phyloP scores from a whole-genome alignment of 1,140 invertebrate species.

The Platyura marginata region DNA sequence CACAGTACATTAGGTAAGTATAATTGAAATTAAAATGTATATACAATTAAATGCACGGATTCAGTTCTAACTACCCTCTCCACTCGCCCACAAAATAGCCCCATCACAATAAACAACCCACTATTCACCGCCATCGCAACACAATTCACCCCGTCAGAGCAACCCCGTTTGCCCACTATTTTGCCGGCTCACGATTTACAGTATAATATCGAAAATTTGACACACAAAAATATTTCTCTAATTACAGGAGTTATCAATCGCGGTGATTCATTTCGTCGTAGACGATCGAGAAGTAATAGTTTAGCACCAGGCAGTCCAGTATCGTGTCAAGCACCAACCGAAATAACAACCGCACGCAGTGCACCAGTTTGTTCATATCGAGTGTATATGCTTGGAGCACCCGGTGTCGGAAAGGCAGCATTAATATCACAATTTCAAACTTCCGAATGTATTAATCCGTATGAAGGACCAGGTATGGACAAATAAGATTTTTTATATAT shows the following conservation, averaged over 20 bases:
- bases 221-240: too few relatives aligned
- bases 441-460: constrained; percentile 85
- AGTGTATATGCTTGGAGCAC: constrained; percentile 67
- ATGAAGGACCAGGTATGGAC: constrained; percentile 54
- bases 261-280: constrained; percentile 69
- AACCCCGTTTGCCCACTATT: too few relatives aligned
- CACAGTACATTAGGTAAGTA: too few relatives aligned
- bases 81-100: too few relatives aligned
- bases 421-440: constrained; percentile 86
- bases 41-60: too few relatives aligned
- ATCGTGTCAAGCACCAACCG: constrained; percentile 23
- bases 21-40: too few relatives aligned
- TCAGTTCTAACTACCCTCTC: too few relatives aligned
- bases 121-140: too few relatives aligned
- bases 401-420: constrained; percentile 79
- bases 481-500: neutral
- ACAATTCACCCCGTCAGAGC: too few relatives aligned
- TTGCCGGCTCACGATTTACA: too few relatives aligned
- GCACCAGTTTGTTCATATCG: constrained; percentile 39
- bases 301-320: constrained; percentile 32
- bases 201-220: too few relatives aligned
- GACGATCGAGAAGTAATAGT: constrained; percentile 60
- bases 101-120: too few relatives aligned
- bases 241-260: constrained; percentile 69
- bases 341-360: constrained; percentile 10